Conservation (phyloP, 2,797 vertebrate species). For the Podarcis siculus region DNA sequence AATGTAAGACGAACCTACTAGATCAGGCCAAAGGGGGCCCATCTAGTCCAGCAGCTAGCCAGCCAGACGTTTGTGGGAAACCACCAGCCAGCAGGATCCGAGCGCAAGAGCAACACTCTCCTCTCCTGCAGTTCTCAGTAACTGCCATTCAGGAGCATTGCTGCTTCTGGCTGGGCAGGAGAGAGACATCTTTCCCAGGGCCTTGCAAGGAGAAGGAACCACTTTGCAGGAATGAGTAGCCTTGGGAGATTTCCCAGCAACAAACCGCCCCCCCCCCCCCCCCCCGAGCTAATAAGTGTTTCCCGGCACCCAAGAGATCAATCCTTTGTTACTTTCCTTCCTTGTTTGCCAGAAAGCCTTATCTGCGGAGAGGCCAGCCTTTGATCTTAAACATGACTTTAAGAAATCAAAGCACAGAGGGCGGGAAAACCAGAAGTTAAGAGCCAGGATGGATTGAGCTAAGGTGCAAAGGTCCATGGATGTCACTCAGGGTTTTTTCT, state of each 20-base stretch:
- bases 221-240: background rate
- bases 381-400: background rate
- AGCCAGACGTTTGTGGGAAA: too few species aligned
- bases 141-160: too few species aligned
- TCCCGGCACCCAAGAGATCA: background rate
- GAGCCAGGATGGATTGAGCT: too few species aligned
- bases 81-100: too few species aligned
- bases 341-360: conserved; percentile 30
- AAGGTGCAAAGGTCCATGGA: background rate
- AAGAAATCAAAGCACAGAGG: background rate
- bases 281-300: background rate
- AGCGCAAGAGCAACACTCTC: too few species aligned
- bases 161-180: too few species aligned
- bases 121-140: too few species aligned
- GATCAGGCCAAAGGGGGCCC: too few species aligned
- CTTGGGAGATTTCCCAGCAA: background rate
- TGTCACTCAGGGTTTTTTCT: background rate
- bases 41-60: too few species aligned
- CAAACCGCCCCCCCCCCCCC: background rate
- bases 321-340: background rate
- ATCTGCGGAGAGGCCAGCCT: background rate
- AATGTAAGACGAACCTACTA: too few species aligned
- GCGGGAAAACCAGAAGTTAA: background rate
- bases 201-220: too few species aligned
- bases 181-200: too few species aligned